These are phyloP conservation scores for Takifugu bimaculatus DNA, from an alignment of 2,113 vertebrate species.

Conservation along the genomic window DNA sequence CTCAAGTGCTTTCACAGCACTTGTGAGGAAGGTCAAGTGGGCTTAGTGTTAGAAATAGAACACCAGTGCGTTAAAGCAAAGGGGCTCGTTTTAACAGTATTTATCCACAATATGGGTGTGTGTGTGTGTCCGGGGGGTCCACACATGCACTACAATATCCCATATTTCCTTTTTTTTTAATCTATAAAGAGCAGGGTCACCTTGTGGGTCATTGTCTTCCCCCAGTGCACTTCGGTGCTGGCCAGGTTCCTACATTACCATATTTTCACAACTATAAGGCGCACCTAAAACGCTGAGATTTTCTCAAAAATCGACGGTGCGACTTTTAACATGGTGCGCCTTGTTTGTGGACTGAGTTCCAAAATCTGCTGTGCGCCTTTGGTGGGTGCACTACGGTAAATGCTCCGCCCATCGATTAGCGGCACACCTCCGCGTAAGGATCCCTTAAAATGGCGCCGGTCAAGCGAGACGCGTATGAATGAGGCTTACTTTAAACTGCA, in stretches of 20 bases:
- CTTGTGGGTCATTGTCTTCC: neutral
- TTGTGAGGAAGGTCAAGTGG: slow-evolving; percentile 62
- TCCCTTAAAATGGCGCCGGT: too few species aligned
- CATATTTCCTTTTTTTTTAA: neutral
- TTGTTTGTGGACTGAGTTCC: too few species aligned
- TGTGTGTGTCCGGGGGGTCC: neutral
- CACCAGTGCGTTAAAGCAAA: slow-evolving; percentile 15
- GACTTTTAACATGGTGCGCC: too few species aligned
- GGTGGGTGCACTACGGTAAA: too few species aligned
- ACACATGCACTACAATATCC: neutral
- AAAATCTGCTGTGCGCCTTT: too few species aligned
- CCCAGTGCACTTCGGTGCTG: neutral
- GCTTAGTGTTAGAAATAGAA: slow-evolving; percentile 16
- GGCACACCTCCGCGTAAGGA: too few species aligned
- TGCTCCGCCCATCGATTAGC: too few species aligned
- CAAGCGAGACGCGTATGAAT: too few species aligned
- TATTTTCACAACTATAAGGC: neutral
- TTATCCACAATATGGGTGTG: neutral
- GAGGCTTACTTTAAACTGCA: too few species aligned
- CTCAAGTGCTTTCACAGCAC: slow-evolving; percentile 15
- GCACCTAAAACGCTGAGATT: too few species aligned
- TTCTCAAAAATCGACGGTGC: too few species aligned
- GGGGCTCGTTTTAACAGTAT: slow-evolving; percentile 10
- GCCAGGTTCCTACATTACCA: slow-evolving; percentile 2
- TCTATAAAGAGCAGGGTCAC: neutral